Conservation (phyloP, 2,888 invertebrate species). For the Cheilosia scutellata region DNA sequence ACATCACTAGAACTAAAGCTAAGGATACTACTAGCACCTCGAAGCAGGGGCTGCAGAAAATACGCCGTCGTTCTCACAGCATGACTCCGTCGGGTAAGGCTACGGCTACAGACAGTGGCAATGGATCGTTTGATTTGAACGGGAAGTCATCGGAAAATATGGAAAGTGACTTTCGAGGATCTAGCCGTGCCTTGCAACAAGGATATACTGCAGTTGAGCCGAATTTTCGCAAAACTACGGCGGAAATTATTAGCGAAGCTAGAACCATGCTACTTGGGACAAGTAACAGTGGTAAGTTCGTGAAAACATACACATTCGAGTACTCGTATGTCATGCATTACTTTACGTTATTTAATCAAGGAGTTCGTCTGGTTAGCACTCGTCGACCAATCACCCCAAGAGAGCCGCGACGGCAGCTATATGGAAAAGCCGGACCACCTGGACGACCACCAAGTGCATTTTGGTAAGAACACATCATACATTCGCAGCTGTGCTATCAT, state of each 20-base stretch:
- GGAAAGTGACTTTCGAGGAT: conserved; percentile 14
- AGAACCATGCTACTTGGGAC: conserved; percentile 86
- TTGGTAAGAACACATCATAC: conserved; percentile 85
- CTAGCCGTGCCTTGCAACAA: conserved; percentile 10
- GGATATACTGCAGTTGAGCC: conserved; percentile 6
- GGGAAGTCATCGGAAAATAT: conserved; percentile 22
- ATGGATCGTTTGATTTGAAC: conserved; percentile 49
- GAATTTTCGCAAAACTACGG: conserved; percentile 88
- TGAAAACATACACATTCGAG: neutral
- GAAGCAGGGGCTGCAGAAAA: conserved; percentile 34
- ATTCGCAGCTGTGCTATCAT: neutral
- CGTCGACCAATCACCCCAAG: conserved; percentile 94
- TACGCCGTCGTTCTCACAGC: conserved; percentile 56
- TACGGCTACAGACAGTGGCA: conserved; percentile 29
- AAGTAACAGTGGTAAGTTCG: conserved; percentile 54
- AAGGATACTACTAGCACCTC: conserved; percentile 8
- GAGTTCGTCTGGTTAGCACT: conserved; percentile 87
- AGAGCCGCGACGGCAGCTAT: conserved; percentile 91
- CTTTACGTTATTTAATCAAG: conserved; percentile 52
- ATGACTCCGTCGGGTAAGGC: conserved; percentile 33
- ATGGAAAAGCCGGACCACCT: conserved; percentile 86
- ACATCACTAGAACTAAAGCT: conserved; percentile 10
- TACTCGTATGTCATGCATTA: neutral
- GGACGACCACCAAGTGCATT: conserved; percentile 91
- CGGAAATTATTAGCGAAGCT: conserved; percentile 92